Percentiles rank a stretch among this genome's conserved stretches.
Evolutionary conservation across 2,888 invertebrate genomes (phyloP).

Genomic region (Phytoseiulus persimilis): DNA sequence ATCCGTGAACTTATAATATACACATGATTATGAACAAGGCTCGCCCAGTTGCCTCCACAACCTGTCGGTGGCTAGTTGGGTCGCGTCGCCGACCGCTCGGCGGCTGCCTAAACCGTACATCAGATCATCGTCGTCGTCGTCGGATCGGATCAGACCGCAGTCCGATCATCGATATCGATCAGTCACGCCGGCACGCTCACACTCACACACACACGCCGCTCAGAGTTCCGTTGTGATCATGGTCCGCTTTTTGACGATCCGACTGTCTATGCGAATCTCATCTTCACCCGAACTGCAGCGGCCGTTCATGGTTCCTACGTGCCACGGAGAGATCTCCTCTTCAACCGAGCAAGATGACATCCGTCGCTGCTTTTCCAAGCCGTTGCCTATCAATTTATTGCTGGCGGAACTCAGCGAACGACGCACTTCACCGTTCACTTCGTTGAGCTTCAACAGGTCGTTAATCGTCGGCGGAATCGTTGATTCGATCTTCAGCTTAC

Average conservation of each 20-base stretch:
- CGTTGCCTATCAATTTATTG: slow-evolving; percentile 6
- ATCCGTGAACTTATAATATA: not conserved
- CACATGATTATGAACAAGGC: slow-evolving; percentile 5
- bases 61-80: too few species aligned
- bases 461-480: not conserved
- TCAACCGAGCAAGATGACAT: slow-evolving; percentile 30
- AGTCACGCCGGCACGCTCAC: not conserved
- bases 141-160: not conserved
- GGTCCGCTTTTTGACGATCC: slow-evolving; percentile 27
- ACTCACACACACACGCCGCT: not conserved
- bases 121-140: not conserved
- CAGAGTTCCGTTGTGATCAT: slow-evolving; percentile 37
- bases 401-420: slow-evolving; percentile 30
- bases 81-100: too few species aligned
- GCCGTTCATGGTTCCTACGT: slow-evolving; percentile 36
- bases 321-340: slow-evolving; percentile 35
- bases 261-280: slow-evolving; percentile 33
- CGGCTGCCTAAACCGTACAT: not conserved
- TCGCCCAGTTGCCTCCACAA: not conserved
- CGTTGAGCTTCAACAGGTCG: slow-evolving; percentile 32
- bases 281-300: slow-evolving; percentile 30
- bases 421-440: slow-evolving; percentile 27
- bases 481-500: not conserved
- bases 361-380: slow-evolving; percentile 21
- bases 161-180: not conserved